Base-by-base conservation (phyloP, 2,113 vertebrate genomes). In the Ptilorrhoa leucosticta region DNA sequence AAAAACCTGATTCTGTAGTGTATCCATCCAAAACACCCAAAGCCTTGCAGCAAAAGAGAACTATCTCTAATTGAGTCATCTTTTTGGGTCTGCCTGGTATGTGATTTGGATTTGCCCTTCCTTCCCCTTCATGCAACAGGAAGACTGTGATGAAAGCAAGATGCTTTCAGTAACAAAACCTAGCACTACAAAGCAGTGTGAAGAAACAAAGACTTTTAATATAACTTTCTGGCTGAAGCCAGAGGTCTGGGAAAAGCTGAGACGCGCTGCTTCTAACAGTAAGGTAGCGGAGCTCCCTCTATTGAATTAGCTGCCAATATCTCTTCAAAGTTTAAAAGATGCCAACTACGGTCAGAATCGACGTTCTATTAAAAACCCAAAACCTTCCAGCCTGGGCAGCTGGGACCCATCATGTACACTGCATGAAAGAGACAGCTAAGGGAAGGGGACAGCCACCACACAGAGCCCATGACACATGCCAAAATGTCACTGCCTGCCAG, bases 241-340 rank as follows among this genome's bases (percentile, higher is more conserved):
- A 87, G 68, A 96, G 33, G 61, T 81, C 60, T 95, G 54, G 75
- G 85, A 89, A 95, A 91, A 91, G 48, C 64, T 86, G 93, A 77
- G 66, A 82, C 3, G 2, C 0, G 1, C 47, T 71, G 56, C 70
- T 93, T 91, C 87, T 31, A 83, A 90, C 90, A 97, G 48, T 6
- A 90, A 97, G 80, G 95, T 75, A 83, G 94, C 0, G 7, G 94
- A 97, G 97, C 93, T 98, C 95, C 97, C 96, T 96, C 97, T 97
- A 94, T 97, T 98, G 97, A 98, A 91, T 94, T 79, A 94, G 57
- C 81, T 96, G 89, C 68, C 92, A 94, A 48, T 78, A 45, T 91
- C 28, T 86, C 60, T 73, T 89, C 47, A 87, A 75, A 47, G 54
- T 77, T 93, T 95, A 64, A 93, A 95, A 93, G 40, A 40, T 24